Percentiles rank a stretch among this genome's conserved stretches.
Evolutionary conservation across 1,140 invertebrate genomes (phyloP).

Genomic region (Drosophila mojavensis): DNA sequence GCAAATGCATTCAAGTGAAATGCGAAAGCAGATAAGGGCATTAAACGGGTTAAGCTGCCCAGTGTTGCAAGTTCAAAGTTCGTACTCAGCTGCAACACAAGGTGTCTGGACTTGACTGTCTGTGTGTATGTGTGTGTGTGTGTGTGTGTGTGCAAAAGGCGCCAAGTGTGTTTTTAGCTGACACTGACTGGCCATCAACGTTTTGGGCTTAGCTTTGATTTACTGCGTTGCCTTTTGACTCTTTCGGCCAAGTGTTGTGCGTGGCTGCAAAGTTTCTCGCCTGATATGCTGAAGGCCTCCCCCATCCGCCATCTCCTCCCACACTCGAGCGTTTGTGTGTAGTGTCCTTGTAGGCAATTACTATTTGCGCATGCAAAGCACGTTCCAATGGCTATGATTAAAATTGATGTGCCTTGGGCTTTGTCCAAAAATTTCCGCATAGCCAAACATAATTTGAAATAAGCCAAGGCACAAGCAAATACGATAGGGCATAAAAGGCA

Average conservation of each 20-base stretch:
- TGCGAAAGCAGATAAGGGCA: slow-evolving; percentile 72
- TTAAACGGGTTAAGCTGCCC: slow-evolving; percentile 72
- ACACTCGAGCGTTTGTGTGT: slow-evolving; percentile 33
- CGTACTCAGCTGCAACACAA: slow-evolving; percentile 43
- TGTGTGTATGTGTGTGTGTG: too few species aligned
- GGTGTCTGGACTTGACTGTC: not conserved
- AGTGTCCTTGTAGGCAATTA: slow-evolving; percentile 25
- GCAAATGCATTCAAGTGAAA: slow-evolving; percentile 65
- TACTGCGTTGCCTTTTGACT: slow-evolving; percentile 61
- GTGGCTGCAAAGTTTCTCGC: slow-evolving; percentile 61
- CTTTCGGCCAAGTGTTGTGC: slow-evolving; percentile 49
- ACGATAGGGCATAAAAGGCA: slow-evolving; percentile 65
- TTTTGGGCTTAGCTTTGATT: slow-evolving; percentile 75
- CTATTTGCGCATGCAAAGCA: slow-evolving; percentile 64
- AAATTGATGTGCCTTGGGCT: slow-evolving; percentile 74
- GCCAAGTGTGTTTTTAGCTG: slow-evolving; percentile 47
- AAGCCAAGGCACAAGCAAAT: slow-evolving; percentile 74
- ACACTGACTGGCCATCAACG: slow-evolving; percentile 72
- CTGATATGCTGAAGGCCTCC: slow-evolving; percentile 23
- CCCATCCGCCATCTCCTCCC: not conserved
- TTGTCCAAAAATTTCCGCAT: slow-evolving; percentile 75
- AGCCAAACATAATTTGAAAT: slow-evolving; percentile 78
- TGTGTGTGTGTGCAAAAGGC: not conserved
- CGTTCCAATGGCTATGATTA: slow-evolving; percentile 71
- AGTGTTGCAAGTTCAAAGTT: slow-evolving; percentile 73